A percentile compares a stretch with the other conserved stretches of the same genome.
These are phyloP conservation scores for Lepus townsendii DNA, from an alignment of 2,797 vertebrate species.

Conservation along the genomic window DNA sequence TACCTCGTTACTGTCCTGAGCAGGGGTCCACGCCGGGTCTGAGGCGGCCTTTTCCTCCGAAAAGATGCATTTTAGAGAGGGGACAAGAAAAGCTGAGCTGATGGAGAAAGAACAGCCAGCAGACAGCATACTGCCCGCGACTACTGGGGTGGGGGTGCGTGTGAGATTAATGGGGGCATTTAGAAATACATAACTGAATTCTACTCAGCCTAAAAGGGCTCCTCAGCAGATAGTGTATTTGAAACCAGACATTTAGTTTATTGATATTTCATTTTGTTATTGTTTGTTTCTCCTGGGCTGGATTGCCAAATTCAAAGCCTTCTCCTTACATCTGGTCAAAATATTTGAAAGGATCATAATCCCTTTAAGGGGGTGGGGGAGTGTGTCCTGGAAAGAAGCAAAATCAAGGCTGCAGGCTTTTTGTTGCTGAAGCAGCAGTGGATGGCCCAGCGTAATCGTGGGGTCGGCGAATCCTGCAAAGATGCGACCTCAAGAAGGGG, in stretches of 20 bases:
- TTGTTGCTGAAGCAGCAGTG: conserved; percentile 59
- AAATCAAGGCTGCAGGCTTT: conserved; percentile 46
- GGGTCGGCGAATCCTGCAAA: conserved; percentile 68
- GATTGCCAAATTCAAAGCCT: conserved; percentile 60
- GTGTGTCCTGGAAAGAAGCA: conserved; percentile 20
- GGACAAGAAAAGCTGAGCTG: not conserved
- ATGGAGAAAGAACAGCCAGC: conserved; percentile 16
- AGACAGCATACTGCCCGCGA: not conserved
- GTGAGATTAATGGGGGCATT: not conserved
- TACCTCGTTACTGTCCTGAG: not conserved
- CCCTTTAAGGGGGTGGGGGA: not conserved
- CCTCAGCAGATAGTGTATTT: conserved; percentile 47
- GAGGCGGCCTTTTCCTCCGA: conserved; percentile 27
- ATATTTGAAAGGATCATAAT: conserved; percentile 50
- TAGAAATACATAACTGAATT: conserved; percentile 47
- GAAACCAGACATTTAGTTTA: conserved; percentile 38
- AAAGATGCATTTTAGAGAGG: conserved; percentile 13
- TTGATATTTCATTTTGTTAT: not conserved
- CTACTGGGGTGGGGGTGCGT: not conserved
- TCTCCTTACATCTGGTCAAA: conserved; percentile 12
- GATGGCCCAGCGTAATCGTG: conserved; percentile 35
- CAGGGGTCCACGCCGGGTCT: not conserved
- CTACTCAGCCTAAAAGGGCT: not conserved
- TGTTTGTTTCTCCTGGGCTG: not conserved
- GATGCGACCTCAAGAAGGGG: conserved; percentile 64